Evolutionary conservation across 2,113 vertebrate species (phyloP).

Genomic region (Catagonus wagneri): DNA sequence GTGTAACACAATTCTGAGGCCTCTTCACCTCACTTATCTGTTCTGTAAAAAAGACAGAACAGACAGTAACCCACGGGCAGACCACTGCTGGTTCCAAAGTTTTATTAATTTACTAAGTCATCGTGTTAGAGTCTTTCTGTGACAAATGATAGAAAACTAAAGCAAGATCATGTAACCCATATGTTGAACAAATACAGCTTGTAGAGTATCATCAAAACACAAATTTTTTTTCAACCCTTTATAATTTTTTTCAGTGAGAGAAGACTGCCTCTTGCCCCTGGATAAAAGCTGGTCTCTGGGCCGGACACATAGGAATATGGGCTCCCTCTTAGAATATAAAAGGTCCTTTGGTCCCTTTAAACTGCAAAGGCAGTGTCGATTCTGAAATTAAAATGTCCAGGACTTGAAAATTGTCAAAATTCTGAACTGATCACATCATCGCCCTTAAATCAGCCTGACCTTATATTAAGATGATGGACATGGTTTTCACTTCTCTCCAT

Average conservation of each 20-base stretch:
- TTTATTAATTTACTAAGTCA: background rate
- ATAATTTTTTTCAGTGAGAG: background rate
- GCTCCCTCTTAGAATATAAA: slow-evolving; percentile 10
- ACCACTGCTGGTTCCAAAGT: background rate
- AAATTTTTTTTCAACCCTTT: background rate
- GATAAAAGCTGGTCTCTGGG: slow-evolving; percentile 11
- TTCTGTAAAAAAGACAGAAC: background rate
- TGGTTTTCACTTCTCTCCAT: background rate
- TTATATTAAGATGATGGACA: background rate
- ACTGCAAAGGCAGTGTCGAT: background rate
- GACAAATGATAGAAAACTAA: background rate
- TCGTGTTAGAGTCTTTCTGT: background rate
- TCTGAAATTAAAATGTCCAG: background rate
- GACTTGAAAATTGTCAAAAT: background rate
- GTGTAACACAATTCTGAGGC: background rate
- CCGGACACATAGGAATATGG: background rate
- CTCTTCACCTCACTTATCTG: background rate
- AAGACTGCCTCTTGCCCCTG: background rate
- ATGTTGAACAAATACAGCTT: background rate
- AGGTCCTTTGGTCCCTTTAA: slow-evolving; percentile 1
- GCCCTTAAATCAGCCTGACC: background rate
- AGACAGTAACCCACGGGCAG: background rate
- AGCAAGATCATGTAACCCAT: background rate
- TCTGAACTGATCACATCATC: background rate
- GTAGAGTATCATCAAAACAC: background rate